Evolutionary conservation across 2,888 invertebrate species (phyloP), one percentile per base, ranked within the genome.

Genomic region (Platycnemis pennipes): DNA sequence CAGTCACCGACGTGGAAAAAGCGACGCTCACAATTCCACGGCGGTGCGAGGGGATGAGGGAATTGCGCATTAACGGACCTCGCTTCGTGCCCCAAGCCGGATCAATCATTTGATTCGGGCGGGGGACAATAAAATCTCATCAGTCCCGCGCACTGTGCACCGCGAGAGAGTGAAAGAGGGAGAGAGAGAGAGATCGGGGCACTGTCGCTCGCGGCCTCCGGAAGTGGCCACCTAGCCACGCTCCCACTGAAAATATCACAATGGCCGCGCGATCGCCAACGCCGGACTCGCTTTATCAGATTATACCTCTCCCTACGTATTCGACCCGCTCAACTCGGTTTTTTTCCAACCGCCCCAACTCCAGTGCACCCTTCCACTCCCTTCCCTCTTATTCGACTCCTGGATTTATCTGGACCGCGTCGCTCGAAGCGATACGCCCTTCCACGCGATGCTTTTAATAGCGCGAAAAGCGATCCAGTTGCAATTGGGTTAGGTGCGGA

Each of bases 391-490:
- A 22, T n/a, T 63, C 19, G 63, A 22, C 63, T 37, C 77, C 77
- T 11, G 7, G 31, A 22, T 77, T 77, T 77, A 77, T 77, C 77
- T 77, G 77, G 77, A 31, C 37, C 26, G 63, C 63, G 22, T 63
- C n/a, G 77, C 37, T 8, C 31, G 31, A 1, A 37, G 77, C 77
- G 56, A 22, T 56, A 56, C 69, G 7, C 63, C 63, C 63, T 63
- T 44, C 44, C 45, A n/a, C 45, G 87, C 26, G 87, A 87, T 37
- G 46, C 46, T 87, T 87, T 87, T 87, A 87, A 87, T 87, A n/a
- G 87, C 87, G 87, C 42, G 45, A 87, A 63, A 87, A 45, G 87
- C 44, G 87, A 87, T 87, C n/a, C 45, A 22, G n/a, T 87, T 87
- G 46, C 46, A 87, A n/a, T 87, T 87, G 87, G 45, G 45, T 87